Evolutionary conservation across 1,140 invertebrate genomes (phyloP), one percentile per base, ranked within the genome.

Genomic region (Latrodectus geometricus): DNA sequence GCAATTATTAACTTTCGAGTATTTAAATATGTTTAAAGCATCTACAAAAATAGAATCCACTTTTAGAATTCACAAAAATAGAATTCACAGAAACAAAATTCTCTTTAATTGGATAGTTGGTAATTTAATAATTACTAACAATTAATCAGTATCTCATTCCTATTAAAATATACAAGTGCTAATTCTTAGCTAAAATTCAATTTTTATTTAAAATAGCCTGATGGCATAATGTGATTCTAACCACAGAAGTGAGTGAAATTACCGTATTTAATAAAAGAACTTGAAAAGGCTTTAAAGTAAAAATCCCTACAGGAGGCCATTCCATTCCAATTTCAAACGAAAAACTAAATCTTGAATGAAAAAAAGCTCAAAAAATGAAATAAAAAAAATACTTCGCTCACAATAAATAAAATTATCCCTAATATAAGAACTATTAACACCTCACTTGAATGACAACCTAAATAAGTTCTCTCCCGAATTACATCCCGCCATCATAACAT

Each of bases 401-500:
- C 90, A 93, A 94, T 94, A 92, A 94, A 94, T 91, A 94, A 88
- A 89, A 94, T 92, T 93, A 94, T 93, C 88, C 93, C 93, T 90
- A 91, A 91, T 88, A 91, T 91, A 90, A 94, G 87, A 73, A 92
- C 92, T 90, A 89, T 90, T 48, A 89, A 88, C 9, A 94, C 92
- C 87, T 78, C 49, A 35, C 21, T 75, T 15, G 89, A 90, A 83
- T 91, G 91, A 70, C 88, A 78, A 0, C 90, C 91, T 93, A 93
- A 92, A 88, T 91, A 92, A 0, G 93, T 93, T 69, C 88, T 77
- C 89, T 91, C 90, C 56, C 90, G 90, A 73, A 88, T 84, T 2
- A 91, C 88, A 89, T 91, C 93, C 90, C 93, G 93, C 92, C 94
- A 94, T n/a, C n/a, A n/a, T 93, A 93, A 94, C 93, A 94, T 92